Evolutionary conservation across 2,113 vertebrate genomes (phyloP).

Genomic region (Coracopsis vasa): DNA sequence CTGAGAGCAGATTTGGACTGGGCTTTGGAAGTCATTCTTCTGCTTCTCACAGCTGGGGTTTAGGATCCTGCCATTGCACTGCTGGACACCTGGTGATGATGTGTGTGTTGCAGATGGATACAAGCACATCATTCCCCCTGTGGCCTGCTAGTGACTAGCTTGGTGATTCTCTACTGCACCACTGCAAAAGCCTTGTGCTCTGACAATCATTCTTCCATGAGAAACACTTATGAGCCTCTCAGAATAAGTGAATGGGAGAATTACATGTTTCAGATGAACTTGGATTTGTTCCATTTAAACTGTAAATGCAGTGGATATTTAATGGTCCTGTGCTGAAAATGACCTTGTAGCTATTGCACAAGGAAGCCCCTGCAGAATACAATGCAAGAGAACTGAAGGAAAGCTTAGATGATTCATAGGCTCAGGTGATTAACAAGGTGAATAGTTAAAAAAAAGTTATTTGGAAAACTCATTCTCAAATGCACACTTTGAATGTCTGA

Average conservation of each 20-base stretch:
- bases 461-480: background rate
- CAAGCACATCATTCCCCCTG: background rate
- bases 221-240: background rate
- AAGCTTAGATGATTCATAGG: background rate
- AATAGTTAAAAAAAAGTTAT: background rate
- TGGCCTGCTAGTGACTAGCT: background rate
- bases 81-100: background rate
- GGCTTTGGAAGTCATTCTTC: background rate
- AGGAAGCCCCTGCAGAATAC: background rate
- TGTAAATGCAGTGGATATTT: background rate
- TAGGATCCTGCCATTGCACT: background rate
- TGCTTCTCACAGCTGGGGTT: background rate
- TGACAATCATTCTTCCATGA: accelerated
- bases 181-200: background rate
- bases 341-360: background rate
- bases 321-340: background rate
- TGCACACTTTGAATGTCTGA: background rate
- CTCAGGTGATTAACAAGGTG: background rate
- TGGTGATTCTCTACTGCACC: background rate
- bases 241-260: background rate
- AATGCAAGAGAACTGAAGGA: background rate
- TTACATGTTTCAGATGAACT: background rate
- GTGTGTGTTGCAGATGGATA: background rate
- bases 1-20: background rate
- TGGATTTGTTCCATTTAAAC: constrained; percentile 13